Evolutionary conservation across 2,113 vertebrate species (phyloP).

Genomic region (Odontesthes bonariensis): DNA sequence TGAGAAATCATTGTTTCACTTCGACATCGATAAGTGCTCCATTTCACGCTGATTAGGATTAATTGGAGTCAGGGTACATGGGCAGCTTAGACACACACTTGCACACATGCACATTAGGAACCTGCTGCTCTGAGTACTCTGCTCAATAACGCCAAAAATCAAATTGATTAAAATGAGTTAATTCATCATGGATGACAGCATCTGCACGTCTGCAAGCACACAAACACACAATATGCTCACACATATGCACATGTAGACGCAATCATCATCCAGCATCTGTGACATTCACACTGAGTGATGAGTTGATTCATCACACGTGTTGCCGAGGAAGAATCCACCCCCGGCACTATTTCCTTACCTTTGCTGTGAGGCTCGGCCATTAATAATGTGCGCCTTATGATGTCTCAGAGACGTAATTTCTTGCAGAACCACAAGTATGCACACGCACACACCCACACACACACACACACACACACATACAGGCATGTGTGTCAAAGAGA

Average conservation of each 20-base stretch:
- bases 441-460: slow-evolving; percentile 30
- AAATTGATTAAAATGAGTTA: slow-evolving; percentile 47
- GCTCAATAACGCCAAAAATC: slow-evolving; percentile 50
- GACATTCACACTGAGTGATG: slow-evolving; percentile 14
- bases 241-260: not conserved
- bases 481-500: not conserved
- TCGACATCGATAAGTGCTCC: slow-evolving; percentile 27
- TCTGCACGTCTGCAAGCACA: not conserved
- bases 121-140: slow-evolving; percentile 18
- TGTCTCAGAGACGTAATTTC: not conserved
- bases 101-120: slow-evolving; percentile 11
- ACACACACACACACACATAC: not conserved
- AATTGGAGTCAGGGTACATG: slow-evolving; percentile 13
- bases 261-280: slow-evolving; percentile 10
- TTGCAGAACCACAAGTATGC: slow-evolving; percentile 9
- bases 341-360: not conserved
- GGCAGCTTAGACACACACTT: not conserved
- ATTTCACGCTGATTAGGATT: slow-evolving; percentile 49
- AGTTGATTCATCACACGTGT: slow-evolving; percentile 15
- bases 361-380: slow-evolving; percentile 13
- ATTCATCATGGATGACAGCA: slow-evolving; percentile 51
- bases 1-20: slow-evolving; percentile 33
- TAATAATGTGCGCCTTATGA: not conserved
- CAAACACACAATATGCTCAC: not conserved
- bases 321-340: slow-evolving; percentile 18